Conservation (phyloP, 2,888 invertebrate species). For the Encarsia formosa region DNA sequence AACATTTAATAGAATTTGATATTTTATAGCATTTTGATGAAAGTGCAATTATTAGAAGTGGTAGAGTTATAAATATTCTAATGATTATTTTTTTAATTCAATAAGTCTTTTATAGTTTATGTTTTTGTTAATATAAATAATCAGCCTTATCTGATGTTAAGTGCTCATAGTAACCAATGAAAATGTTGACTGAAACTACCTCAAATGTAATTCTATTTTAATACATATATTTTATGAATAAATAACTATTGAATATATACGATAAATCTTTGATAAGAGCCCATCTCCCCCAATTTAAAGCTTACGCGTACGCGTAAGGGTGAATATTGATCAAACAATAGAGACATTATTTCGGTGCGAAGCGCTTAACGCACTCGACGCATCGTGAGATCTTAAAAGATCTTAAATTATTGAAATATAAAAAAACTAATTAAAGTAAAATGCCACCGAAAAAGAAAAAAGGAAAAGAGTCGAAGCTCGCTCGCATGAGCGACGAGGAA, state of each 20-base stretch:
- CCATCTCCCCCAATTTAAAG: no score
- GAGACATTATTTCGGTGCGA: background rate
- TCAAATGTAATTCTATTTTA: no score
- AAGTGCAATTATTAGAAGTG: no score
- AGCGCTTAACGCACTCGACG: background rate
- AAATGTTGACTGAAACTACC: constrained; percentile 20
- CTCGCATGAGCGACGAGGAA: constrained; percentile 83
- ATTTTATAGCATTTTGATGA: no score
- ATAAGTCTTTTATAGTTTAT: no score
- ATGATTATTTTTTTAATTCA: no score
- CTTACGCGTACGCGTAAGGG: background rate
- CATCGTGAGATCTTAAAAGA: background rate
- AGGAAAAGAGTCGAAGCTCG: constrained; percentile 69
- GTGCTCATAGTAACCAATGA: constrained; percentile 21
- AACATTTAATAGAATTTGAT: no score
- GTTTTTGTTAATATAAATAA: no score
- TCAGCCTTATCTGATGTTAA: constrained; percentile 9
- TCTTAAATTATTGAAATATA: background rate
- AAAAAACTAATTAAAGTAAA: background rate
- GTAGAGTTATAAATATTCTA: no score
- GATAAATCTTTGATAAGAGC: no score
- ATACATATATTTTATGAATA: no score
- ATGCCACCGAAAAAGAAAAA: constrained; percentile 61
- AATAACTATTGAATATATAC: no score
- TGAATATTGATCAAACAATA: constrained; percentile 30